A percentile compares a stretch with the other conserved stretches of the same genome.
Evolutionary conservation across 2,797 vertebrate genomes (phyloP).

Genomic region (Enteromius fasciolatus): DNA sequence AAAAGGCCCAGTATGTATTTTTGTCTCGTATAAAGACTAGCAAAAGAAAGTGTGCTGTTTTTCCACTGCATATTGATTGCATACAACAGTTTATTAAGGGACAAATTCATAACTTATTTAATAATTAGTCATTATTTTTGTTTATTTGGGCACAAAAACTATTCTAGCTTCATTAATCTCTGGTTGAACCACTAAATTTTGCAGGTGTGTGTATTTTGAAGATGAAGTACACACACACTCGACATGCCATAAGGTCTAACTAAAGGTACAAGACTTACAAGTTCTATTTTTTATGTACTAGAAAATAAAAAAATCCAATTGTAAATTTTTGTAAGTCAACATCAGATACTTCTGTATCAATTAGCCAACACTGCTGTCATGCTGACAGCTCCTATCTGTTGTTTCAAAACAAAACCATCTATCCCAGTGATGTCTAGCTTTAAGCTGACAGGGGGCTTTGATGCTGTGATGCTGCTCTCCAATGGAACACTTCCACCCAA

Average conservation of each 20-base stretch:
- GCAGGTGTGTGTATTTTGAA: neutral
- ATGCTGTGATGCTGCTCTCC: conserved; percentile 64
- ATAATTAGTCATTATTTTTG: too few species aligned
- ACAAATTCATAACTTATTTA: neutral
- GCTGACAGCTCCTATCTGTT: conserved; percentile 67
- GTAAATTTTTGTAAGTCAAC: conserved; percentile 69
- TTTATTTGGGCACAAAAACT: too few species aligned
- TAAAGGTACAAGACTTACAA: too few species aligned
- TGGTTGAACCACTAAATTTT: neutral
- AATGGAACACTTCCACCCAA: conserved; percentile 50
- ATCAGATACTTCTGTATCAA: conserved; percentile 65
- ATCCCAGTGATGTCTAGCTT: conserved; percentile 69
- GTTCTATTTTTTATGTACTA: neutral
- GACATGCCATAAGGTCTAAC: conserved; percentile 36
- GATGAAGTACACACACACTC: neutral
- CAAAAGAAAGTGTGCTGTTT: neutral
- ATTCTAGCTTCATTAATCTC: neutral
- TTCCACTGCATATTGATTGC: neutral
- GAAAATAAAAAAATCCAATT: conserved; percentile 47
- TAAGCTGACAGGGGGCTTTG: conserved; percentile 73
- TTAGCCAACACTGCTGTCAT: conserved; percentile 67
- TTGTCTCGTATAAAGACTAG: neutral
- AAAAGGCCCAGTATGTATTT: neutral
- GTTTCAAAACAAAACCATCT: conserved; percentile 68
- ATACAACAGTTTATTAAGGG: neutral